Conservation (phyloP, 1,140 invertebrate genomes). For the Lineus longissimus region DNA sequence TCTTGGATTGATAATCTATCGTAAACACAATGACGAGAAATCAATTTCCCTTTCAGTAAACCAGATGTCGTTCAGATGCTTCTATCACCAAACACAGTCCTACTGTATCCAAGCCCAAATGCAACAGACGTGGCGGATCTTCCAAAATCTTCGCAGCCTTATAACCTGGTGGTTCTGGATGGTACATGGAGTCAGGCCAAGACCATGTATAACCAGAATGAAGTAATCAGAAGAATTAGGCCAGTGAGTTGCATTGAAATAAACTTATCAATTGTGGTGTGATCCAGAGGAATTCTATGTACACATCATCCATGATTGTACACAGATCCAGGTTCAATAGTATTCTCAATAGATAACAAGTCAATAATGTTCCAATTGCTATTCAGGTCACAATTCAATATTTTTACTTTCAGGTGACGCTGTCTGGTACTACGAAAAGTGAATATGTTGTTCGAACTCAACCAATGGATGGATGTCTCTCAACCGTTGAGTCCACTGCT, state of each 20-base stretch:
- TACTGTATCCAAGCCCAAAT: slow-evolving; percentile 77
- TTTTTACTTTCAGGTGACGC: slow-evolving; percentile 68
- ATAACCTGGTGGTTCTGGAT: slow-evolving; percentile 83
- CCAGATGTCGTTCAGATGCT: slow-evolving; percentile 67
- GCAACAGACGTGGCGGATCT: slow-evolving; percentile 64
- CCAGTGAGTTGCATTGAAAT: slow-evolving; percentile 48
- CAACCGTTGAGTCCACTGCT: slow-evolving; percentile 85
- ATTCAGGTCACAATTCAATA: too few species aligned
- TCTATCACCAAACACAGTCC: slow-evolving; percentile 66
- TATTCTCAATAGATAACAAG: too few species aligned
- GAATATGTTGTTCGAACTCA: slow-evolving; percentile 90
- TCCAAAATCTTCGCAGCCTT: slow-evolving; percentile 47
- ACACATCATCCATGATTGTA: too few species aligned
- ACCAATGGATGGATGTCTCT: slow-evolving; percentile 84
- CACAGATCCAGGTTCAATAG: too few species aligned
- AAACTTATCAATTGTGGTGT: neutral
- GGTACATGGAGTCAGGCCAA: slow-evolving; percentile 93
- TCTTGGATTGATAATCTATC: too few species aligned
- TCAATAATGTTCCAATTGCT: too few species aligned
- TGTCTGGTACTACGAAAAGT: slow-evolving; percentile 68
- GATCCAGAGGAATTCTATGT: neutral
- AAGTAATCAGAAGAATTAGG: slow-evolving; percentile 45
- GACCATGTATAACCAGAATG: slow-evolving; percentile 54
- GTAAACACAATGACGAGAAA: too few species aligned
- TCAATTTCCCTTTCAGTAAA: slow-evolving; percentile 64